A percentile compares a stretch with the other conserved stretches of the same genome.
These are phyloP conservation scores for Luperina nickerlii DNA, from an alignment of 2,888 invertebrate species.

Conservation along the genomic window DNA sequence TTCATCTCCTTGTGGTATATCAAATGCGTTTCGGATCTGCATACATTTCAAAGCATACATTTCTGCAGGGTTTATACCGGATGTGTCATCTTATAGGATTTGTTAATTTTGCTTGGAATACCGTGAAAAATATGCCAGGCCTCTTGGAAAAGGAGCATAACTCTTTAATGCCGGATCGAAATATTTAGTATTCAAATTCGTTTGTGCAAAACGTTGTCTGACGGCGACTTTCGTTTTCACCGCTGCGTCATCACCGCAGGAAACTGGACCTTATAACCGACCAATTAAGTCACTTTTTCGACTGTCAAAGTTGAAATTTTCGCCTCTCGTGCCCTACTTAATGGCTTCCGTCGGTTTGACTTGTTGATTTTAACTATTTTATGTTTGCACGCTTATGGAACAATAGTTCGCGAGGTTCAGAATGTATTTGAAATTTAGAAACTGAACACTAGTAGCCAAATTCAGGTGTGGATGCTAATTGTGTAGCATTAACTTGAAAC, in stretches of 20 bases:
- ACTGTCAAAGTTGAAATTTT: conserved; percentile 78
- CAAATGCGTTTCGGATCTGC: background rate
- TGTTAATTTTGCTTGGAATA: background rate
- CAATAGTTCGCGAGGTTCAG: conserved; percentile 67
- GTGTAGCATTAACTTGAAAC: conserved; percentile 30
- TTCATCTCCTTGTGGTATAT: background rate
- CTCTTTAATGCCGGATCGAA: conserved; percentile 72
- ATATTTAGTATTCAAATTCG: conserved; percentile 87
- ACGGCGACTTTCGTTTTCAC: conserved; percentile 88
- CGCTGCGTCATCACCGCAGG: conserved; percentile 46
- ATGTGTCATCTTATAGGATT: conserved; percentile 10
- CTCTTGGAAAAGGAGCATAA: conserved; percentile 59
- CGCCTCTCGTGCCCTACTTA: conserved; percentile 86
- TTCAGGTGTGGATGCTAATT: conserved; percentile 50
- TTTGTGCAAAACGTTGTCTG: conserved; percentile 85
- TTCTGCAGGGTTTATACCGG: background rate
- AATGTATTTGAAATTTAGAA: conserved; percentile 62
- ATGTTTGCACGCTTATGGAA: conserved; percentile 74
- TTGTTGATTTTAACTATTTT: conserved; percentile 87
- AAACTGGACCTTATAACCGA: conserved; percentile 70
- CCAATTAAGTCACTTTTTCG: conserved; percentile 68
- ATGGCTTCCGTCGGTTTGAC: conserved; percentile 82
- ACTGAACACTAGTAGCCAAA: conserved; percentile 59
- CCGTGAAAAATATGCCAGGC: conserved; percentile 43
- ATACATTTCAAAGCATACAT: background rate